These are phyloP conservation scores for Aelia acuminata DNA, from an alignment of 2,888 invertebrate species.

Conservation along the genomic window DNA sequence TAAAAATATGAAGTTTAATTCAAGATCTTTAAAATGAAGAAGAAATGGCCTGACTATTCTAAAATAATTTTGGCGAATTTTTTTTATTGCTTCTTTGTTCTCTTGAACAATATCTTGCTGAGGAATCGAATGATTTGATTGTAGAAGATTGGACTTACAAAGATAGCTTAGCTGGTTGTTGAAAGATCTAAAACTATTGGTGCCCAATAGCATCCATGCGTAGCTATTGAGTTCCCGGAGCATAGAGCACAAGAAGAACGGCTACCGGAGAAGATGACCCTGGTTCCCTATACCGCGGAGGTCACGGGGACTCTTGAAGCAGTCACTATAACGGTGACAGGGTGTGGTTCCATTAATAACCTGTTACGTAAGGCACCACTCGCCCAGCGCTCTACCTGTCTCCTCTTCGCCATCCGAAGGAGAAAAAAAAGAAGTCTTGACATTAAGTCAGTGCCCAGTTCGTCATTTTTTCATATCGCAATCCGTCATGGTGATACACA, in stretches of 20 bases:
- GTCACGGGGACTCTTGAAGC: not conserved
- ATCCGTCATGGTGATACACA: not conserved
- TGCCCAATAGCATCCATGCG: too few relatives aligned
- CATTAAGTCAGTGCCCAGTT: constrained; percentile 18
- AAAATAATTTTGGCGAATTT: too few relatives aligned
- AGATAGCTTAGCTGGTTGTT: too few relatives aligned
- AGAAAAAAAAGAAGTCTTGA: not conserved
- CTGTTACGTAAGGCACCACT: constrained; percentile 48
- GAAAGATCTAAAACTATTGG: too few relatives aligned
- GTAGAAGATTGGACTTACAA: too few relatives aligned
- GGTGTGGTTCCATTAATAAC: constrained; percentile 52
- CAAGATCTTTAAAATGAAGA: too few relatives aligned
- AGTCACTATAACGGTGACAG: constrained; percentile 50
- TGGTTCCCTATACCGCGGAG: not conserved
- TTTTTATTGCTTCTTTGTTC: too few relatives aligned
- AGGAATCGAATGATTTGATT: too few relatives aligned
- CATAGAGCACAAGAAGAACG: not conserved
- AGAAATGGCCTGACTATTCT: too few relatives aligned
- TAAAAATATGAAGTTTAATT: too few relatives aligned
- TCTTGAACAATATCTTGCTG: too few relatives aligned
- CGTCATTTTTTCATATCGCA: constrained; percentile 2
- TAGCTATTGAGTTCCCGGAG: not conserved
- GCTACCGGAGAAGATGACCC: not conserved
- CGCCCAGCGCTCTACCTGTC: not conserved
- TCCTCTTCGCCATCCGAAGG: not conserved